These are phyloP conservation scores for Limonius californicus DNA, from an alignment of 1,140 invertebrate genomes.

Conservation along the genomic window DNA sequence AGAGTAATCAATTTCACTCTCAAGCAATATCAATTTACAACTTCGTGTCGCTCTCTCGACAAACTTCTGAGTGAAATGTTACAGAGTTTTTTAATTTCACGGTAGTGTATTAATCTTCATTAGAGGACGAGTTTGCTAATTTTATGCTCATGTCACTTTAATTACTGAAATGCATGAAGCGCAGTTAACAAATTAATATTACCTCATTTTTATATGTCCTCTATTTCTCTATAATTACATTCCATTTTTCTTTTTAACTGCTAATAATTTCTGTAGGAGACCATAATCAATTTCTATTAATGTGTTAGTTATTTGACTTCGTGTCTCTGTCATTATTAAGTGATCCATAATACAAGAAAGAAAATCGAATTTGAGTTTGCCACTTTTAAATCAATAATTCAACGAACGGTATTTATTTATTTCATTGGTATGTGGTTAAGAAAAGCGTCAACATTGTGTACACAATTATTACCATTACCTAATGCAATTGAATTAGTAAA, in stretches of 20 bases:
- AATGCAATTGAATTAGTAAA: too few species aligned
- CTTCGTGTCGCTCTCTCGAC: slow-evolving; percentile 23
- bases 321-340: too few species aligned
- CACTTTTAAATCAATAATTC: too few species aligned
- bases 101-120: slow-evolving; percentile 28
- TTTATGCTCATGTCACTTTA: slow-evolving; percentile 27
- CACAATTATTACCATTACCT: too few species aligned
- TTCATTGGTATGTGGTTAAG: too few species aligned
- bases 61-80: slow-evolving; percentile 23
- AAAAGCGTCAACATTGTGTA: too few species aligned
- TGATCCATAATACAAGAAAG: too few species aligned
- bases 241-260: not conserved
- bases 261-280: too few species aligned
- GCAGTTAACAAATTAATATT: slow-evolving; percentile 5
- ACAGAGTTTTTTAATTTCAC: slow-evolving; percentile 20
- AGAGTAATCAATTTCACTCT: slow-evolving; percentile 38
- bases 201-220: not conserved
- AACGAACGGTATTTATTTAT: too few species aligned
- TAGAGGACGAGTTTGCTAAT: slow-evolving; percentile 17
- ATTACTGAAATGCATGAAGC: slow-evolving; percentile 21
- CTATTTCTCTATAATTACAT: not conserved
- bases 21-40: slow-evolving; percentile 37
- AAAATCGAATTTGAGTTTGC: too few species aligned
- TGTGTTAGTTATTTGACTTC: too few species aligned
- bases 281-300: too few species aligned